phyloP scores from a whole-genome alignment of 2,888 invertebrate genomes.

The Cylloceria caligata region DNA sequence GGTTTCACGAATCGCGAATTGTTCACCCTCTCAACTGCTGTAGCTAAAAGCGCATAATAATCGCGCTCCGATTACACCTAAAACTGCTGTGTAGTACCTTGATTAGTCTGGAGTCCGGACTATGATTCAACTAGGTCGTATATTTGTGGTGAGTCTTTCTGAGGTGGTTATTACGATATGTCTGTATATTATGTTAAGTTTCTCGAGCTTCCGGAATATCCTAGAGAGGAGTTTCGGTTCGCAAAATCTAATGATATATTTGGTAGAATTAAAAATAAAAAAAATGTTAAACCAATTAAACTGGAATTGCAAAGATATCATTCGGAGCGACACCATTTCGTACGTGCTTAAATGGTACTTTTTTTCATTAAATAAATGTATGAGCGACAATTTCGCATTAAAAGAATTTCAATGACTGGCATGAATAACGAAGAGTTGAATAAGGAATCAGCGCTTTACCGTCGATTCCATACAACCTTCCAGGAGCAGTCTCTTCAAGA shows the following conservation, averaged over 20 bases:
- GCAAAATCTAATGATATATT: too few relatives aligned
- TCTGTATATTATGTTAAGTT: neutral
- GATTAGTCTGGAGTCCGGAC: conserved; percentile 30
- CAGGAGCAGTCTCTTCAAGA: neutral
- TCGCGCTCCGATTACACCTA: conserved; percentile 19
- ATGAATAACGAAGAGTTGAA: neutral
- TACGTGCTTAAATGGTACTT: too few relatives aligned
- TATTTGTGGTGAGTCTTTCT: neutral
- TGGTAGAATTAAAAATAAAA: too few relatives aligned
- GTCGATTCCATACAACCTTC: neutral
- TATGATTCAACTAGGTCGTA: neutral
- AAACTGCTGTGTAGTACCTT: neutral
- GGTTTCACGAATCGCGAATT: conserved; percentile 52
- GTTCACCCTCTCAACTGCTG: conserved; percentile 20
- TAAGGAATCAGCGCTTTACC: neutral
- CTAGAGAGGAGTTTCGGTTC: neutral
- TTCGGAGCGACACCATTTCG: too few relatives aligned
- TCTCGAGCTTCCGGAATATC: neutral
- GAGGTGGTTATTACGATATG: neutral
- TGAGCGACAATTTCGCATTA: too few relatives aligned
- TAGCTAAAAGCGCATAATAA: conserved; percentile 26
- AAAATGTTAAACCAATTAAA: too few relatives aligned
- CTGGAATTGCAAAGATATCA: too few relatives aligned
- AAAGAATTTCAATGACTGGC: neutral
- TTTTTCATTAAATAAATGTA: too few relatives aligned